phyloP scores from a whole-genome alignment of 2,113 vertebrate genomes.

The Lethenteron reissneri region DNA sequence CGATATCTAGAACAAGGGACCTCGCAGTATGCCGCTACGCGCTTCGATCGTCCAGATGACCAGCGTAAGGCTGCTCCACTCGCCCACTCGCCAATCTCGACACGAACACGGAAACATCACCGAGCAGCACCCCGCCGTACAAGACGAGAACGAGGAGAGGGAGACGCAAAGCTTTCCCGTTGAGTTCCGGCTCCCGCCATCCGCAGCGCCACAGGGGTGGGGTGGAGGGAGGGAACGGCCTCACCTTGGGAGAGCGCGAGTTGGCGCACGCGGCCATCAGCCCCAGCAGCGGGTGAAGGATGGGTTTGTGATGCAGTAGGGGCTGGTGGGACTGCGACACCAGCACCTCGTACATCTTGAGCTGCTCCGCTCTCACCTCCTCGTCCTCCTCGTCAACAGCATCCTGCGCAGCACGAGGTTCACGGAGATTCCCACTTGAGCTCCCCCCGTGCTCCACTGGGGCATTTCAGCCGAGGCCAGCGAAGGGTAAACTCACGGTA shows the following conservation, averaged over 20 bases:
- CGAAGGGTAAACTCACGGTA: no score
- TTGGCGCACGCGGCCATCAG: slow-evolving; percentile 48
- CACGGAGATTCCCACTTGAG: no score
- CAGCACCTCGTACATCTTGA: slow-evolving; percentile 82
- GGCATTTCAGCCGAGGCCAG: no score
- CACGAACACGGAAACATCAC: background rate
- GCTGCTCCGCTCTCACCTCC: slow-evolving; percentile 36
- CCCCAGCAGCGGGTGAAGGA: slow-evolving; percentile 53
- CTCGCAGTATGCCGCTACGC: background rate
- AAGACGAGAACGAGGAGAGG: background rate
- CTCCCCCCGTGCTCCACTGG: no score
- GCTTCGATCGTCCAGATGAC: no score
- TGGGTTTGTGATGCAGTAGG: slow-evolving; percentile 40
- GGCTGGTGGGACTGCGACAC: slow-evolving; percentile 70
- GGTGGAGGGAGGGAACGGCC: background rate
- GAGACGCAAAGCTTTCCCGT: background rate
- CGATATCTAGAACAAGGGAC: background rate
- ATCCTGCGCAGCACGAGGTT: background rate
- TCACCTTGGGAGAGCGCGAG: slow-evolving; percentile 10
- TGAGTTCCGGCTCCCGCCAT: background rate
- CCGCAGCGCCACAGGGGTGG: background rate
- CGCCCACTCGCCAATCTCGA: background rate
- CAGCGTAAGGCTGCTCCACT: background rate
- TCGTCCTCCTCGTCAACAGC: slow-evolving; percentile 38
- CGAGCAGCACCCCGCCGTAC: background rate